A percentile compares a stretch with the other conserved stretches of the same genome.
These are phyloP conservation scores for Burhinus oedicnemus DNA, from an alignment of 2,113 vertebrate species.

Conservation along the genomic window DNA sequence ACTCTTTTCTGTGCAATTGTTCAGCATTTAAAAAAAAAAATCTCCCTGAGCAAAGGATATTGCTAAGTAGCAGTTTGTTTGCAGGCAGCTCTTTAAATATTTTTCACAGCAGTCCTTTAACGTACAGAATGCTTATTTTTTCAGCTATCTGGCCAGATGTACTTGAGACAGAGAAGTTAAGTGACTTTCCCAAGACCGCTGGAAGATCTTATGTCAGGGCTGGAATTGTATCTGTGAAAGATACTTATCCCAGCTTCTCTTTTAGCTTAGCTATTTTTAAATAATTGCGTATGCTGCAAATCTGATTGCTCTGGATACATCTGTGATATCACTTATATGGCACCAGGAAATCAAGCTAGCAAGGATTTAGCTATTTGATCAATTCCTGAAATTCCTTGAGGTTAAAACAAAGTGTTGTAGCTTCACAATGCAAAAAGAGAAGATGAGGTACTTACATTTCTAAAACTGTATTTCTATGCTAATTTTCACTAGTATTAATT, in stretches of 20 bases:
- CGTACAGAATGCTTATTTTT: background rate
- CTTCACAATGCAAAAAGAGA: background rate
- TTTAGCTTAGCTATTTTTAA: slow-evolving; percentile 5
- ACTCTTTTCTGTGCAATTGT: background rate
- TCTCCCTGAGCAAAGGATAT: background rate
- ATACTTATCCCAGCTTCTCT: background rate
- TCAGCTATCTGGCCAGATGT: background rate
- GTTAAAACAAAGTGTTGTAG: background rate
- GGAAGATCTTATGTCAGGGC: background rate
- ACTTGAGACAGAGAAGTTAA: background rate
- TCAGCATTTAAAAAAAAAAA: background rate
- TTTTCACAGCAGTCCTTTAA: background rate
- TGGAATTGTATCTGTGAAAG: background rate
- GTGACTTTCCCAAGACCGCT: background rate
- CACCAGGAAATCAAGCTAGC: background rate
- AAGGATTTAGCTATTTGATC: background rate
- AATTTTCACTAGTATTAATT: background rate
- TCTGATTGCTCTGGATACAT: background rate
- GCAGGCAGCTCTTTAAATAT: background rate
- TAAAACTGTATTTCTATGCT: background rate
- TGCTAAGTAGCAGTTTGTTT: background rate
- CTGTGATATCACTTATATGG: background rate
- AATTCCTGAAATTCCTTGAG: background rate
- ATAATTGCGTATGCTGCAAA: background rate
- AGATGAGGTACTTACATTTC: background rate